phyloP scores from a whole-genome alignment of 2,113 vertebrate genomes.

The Colistium nudipinnis region DNA sequence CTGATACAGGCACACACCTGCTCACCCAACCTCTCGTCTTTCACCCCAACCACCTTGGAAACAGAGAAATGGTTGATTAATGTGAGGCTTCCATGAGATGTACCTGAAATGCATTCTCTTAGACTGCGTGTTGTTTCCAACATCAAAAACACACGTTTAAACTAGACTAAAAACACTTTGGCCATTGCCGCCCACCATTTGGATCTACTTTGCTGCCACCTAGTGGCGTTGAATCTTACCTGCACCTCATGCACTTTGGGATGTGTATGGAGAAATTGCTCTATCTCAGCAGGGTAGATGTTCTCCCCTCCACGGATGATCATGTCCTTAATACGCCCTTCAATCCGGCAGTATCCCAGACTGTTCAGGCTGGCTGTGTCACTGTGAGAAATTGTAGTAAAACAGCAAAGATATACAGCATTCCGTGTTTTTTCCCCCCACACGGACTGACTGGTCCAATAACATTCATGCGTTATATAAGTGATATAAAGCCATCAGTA shows the following conservation, averaged over 20 bases:
- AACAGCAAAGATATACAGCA: background rate
- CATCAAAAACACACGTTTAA: too few species aligned
- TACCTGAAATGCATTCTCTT: too few species aligned
- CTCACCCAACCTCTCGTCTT: constrained; percentile 90
- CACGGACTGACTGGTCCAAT: too few species aligned
- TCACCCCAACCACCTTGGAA: constrained; percentile 92
- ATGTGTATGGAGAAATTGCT: constrained; percentile 90
- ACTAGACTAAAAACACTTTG: too few species aligned
- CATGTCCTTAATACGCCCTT: constrained; percentile 93
- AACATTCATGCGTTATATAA: too few species aligned
- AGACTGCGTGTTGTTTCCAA: too few species aligned
- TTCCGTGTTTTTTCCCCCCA: too few species aligned
- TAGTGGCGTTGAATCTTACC: constrained; percentile 77
- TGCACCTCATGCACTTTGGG: constrained; percentile 90
- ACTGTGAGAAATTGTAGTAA: constrained; percentile 68
- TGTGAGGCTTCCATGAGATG: too few species aligned
- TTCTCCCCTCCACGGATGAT: constrained; percentile 97
- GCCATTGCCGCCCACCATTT: too few species aligned
- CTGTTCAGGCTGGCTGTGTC: constrained; percentile 87
- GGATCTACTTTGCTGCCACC: constrained; percentile 48
- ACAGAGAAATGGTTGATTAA: constrained; percentile 13
- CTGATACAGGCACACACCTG: constrained; percentile 93
- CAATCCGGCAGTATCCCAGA: constrained; percentile 90
- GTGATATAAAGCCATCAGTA: too few species aligned
- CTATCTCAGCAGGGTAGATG: constrained; percentile 92